Percentiles rank a stretch among this genome's conserved stretches.
Conservation (phyloP, 2,888 invertebrate genomes). For the Ophion ellenae region DNA sequence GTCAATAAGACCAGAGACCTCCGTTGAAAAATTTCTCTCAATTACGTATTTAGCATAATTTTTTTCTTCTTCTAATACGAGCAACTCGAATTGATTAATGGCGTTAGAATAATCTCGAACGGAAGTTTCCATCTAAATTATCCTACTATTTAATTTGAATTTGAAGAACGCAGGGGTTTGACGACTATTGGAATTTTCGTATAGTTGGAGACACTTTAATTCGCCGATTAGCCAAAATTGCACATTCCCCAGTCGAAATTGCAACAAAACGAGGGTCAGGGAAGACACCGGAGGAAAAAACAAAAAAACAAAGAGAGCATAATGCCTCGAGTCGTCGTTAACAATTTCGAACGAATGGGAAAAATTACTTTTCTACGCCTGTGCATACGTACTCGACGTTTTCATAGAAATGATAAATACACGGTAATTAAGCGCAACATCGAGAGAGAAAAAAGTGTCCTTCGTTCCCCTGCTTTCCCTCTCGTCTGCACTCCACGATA, state of each 20-base stretch:
- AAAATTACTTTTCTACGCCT: constrained; percentile 5
- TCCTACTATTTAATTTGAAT: too few species aligned
- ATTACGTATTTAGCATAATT: not conserved
- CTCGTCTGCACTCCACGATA: constrained; percentile 31
- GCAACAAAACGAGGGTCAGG: not conserved
- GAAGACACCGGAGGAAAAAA: not conserved
- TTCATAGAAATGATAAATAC: constrained; percentile 42
- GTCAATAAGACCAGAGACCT: too few species aligned
- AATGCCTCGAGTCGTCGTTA: constrained; percentile 14
- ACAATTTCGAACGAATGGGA: constrained; percentile 25
- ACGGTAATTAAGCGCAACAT: constrained; percentile 56
- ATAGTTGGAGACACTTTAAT: not conserved
- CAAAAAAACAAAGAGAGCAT: not conserved
- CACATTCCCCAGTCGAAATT: not conserved
- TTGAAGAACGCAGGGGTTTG: not conserved
- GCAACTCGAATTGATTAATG: too few species aligned
- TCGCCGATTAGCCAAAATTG: not conserved
- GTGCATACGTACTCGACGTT: constrained; percentile 21
- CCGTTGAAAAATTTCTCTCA: too few species aligned
- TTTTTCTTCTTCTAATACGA: not conserved
- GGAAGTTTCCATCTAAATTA: too few species aligned
- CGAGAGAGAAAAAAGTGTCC: constrained; percentile 23
- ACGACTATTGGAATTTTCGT: not conserved
- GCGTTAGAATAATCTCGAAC: too few species aligned
- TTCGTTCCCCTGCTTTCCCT: not conserved